Evolutionary conservation across 2,888 invertebrate genomes (phyloP).

Genomic region (Nephrocerus scutellatus): DNA sequence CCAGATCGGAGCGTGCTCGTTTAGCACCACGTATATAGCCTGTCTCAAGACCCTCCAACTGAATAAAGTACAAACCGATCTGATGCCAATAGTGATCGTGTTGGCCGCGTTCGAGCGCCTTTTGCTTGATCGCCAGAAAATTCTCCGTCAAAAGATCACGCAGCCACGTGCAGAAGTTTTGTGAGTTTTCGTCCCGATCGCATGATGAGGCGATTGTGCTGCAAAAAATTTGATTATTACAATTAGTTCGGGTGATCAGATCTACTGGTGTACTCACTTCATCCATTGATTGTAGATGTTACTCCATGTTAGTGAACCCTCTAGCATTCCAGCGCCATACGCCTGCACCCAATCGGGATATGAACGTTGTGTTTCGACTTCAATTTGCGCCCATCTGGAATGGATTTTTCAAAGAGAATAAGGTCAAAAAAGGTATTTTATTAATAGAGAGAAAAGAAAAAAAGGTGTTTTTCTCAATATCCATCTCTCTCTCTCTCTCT

Average conservation of each 20-base stretch:
- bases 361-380: slow-evolving; percentile 66
- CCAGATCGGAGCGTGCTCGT: slow-evolving; percentile 56
- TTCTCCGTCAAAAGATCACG: slow-evolving; percentile 53
- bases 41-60: slow-evolving; percentile 68
- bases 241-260: neutral
- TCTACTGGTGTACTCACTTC: slow-evolving; percentile 49
- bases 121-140: slow-evolving; percentile 60
- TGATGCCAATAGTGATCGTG: slow-evolving; percentile 75
- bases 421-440: neutral
- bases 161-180: slow-evolving; percentile 46
- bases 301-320: slow-evolving; percentile 75
- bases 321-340: slow-evolving; percentile 76
- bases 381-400: slow-evolving; percentile 70
- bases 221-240: slow-evolving; percentile 5
- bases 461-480: too few species aligned
- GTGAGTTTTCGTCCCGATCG: slow-evolving; percentile 41
- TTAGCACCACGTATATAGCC: slow-evolving; percentile 67
- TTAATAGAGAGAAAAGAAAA: neutral
- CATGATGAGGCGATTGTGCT: slow-evolving; percentile 46
- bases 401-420: too few species aligned
- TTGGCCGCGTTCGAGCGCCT: slow-evolving; percentile 55
- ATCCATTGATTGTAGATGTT: slow-evolving; percentile 72
- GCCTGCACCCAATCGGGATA: slow-evolving; percentile 76
- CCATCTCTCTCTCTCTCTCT: too few species aligned
- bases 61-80: slow-evolving; percentile 67